phyloP scores from a whole-genome alignment of 1,140 invertebrate genomes.

The Drosophila chauvacae region DNA sequence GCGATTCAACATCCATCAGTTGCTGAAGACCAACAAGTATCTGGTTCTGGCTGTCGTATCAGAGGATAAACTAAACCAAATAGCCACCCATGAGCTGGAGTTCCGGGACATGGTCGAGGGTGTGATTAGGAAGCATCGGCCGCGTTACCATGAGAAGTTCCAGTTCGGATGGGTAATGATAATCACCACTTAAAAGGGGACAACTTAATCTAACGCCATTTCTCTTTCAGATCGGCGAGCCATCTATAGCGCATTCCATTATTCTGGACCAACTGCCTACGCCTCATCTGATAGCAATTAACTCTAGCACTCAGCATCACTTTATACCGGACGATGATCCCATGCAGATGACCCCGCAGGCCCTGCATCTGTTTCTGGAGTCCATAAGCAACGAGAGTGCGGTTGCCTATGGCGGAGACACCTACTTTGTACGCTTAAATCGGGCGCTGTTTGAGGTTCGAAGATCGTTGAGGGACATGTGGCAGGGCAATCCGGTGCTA shows the following conservation, averaged over 20 bases:
- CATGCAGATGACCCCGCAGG: constrained; percentile 90
- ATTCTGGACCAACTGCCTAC: constrained; percentile 93
- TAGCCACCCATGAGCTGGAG: constrained; percentile 92
- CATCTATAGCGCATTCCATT: constrained; percentile 95
- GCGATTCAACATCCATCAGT: constrained; percentile 92
- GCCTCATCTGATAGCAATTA: constrained; percentile 95
- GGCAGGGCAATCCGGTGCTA: constrained; percentile 95
- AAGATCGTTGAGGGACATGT: constrained; percentile 92
- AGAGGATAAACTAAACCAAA: constrained; percentile 93
- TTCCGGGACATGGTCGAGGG: constrained; percentile 94
- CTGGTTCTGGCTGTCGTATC: constrained; percentile 94
- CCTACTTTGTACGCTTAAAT: constrained; percentile 89
- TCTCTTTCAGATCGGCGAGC: constrained; percentile 87
- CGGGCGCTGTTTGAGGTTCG: constrained; percentile 91
- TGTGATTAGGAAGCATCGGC: constrained; percentile 90
- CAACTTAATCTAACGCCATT: neutral
- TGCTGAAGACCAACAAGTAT: constrained; percentile 93
- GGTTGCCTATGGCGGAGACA: constrained; percentile 92
- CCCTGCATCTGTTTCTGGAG: constrained; percentile 91
- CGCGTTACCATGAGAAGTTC: constrained; percentile 92
- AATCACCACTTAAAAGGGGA: neutral
- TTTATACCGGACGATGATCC: constrained; percentile 94
- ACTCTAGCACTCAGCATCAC: constrained; percentile 95
- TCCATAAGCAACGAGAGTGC: constrained; percentile 90
- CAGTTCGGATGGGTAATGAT: constrained; percentile 93